phyloP scores from a whole-genome alignment of 92 coral and sea anemone species.

The Ricordea florida region DNA sequence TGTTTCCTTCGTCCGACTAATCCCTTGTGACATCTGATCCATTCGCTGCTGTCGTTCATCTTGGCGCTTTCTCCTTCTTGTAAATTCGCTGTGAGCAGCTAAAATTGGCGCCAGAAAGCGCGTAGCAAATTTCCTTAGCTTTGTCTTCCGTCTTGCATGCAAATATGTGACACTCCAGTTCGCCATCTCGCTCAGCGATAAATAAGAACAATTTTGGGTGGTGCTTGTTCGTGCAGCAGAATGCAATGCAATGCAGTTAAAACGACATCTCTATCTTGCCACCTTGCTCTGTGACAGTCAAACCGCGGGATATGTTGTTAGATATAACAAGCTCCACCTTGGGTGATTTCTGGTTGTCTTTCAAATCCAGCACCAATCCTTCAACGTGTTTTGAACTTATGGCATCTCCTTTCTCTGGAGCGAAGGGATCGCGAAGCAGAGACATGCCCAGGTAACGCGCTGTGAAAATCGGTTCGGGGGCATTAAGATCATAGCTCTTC shows the following conservation, averaged over 20 bases:
- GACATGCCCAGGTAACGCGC: constrained; percentile 67
- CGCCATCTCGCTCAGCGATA: constrained; percentile 79
- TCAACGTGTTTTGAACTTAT: constrained; percentile 45
- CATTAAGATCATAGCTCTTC: constrained; percentile 65
- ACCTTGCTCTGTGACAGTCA: constrained; percentile 65
- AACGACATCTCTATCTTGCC: constrained; percentile 59
- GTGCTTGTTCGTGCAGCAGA: constrained; percentile 68
- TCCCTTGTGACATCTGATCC: too few species aligned
- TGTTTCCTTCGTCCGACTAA: too few species aligned
- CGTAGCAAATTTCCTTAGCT: constrained; percentile 71
- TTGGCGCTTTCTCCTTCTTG: constrained; percentile 49
- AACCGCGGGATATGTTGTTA: constrained; percentile 75
- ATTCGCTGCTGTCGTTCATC: constrained; percentile 57
- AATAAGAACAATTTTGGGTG: constrained; percentile 74
- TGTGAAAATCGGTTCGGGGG: constrained; percentile 66
- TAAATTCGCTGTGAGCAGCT: constrained; percentile 78
- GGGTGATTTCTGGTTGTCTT: constrained; percentile 24
- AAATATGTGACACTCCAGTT: constrained; percentile 83
- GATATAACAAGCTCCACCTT: constrained; percentile 80
- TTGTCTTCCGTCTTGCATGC: constrained; percentile 70
- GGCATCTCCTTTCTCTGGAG: constrained; percentile 48
- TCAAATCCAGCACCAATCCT: constrained; percentile 30
- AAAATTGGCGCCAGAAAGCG: constrained; percentile 79
- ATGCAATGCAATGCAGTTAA: constrained; percentile 85
- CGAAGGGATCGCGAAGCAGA: constrained; percentile 28